Conservation (phyloP, 2,888 invertebrate genomes). For the Helleia helle region DNA sequence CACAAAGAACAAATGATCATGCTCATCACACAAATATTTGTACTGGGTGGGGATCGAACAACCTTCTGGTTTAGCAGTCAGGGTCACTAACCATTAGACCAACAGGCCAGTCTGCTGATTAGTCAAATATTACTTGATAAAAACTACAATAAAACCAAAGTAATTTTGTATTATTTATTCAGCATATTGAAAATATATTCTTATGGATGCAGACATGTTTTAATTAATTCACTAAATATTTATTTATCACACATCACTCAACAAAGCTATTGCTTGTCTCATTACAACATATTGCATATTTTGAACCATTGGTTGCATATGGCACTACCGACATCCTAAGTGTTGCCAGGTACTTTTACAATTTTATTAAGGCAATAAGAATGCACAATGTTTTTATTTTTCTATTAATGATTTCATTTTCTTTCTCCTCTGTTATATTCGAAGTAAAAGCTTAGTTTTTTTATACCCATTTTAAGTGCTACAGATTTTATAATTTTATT, state of each 20-base stretch:
- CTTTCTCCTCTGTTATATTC: neutral
- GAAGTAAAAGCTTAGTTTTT: neutral
- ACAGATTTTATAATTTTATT: too few relatives aligned
- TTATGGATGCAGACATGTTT: constrained; percentile 34
- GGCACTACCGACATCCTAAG: constrained; percentile 18
- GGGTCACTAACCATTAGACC: too few relatives aligned
- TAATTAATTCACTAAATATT: constrained; percentile 24
- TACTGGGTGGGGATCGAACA: too few relatives aligned
- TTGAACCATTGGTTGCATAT: constrained; percentile 23
- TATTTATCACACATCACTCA: constrained; percentile 43
- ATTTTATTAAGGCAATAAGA: neutral
- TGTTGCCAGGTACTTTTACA: neutral
- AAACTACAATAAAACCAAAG: constrained; percentile 4
- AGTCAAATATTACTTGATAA: too few relatives aligned
- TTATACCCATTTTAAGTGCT: too few relatives aligned
- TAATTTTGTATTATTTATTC: constrained; percentile 22
- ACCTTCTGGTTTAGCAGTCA: too few relatives aligned
- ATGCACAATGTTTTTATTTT: neutral
- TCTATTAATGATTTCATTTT: neutral
- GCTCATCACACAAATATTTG: too few relatives aligned
- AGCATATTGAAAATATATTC: constrained; percentile 64
- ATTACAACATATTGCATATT: constrained; percentile 14
- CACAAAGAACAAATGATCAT: too few relatives aligned
- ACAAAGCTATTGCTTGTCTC: constrained; percentile 34
- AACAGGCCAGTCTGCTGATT: too few relatives aligned